Percentiles rank a stretch among this genome's conserved stretches.
Evolutionary conservation across 2,113 vertebrate species (phyloP).

Genomic region (Petrocephalus microphthalmus): DNA sequence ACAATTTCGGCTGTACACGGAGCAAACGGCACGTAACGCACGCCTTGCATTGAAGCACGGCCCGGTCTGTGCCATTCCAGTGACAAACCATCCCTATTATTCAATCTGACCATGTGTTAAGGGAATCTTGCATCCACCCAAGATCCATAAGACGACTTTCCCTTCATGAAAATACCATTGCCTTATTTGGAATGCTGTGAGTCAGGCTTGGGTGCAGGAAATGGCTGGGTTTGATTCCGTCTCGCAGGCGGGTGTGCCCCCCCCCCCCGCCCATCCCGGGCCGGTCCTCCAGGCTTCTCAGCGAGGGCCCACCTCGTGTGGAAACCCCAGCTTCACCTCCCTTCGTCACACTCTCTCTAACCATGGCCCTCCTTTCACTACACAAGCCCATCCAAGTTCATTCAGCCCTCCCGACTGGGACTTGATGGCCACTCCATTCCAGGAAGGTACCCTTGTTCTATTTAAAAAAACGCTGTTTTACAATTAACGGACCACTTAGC

Average conservation of each 20-base stretch:
- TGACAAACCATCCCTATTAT: slow-evolving; percentile 41
- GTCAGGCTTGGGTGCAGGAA: slow-evolving; percentile 59
- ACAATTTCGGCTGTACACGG: not conserved
- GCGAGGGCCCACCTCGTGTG: slow-evolving; percentile 38
- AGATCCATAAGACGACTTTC: slow-evolving; percentile 57
- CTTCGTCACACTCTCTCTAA: not conserved
- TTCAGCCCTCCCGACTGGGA: not conserved
- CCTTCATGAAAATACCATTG: slow-evolving; percentile 71
- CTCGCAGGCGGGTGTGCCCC: slow-evolving; percentile 48
- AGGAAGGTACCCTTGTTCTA: not conserved
- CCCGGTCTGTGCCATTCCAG: slow-evolving; percentile 14
- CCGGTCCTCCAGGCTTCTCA: slow-evolving; percentile 35
- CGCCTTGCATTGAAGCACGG: no score
- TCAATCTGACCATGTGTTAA: slow-evolving; percentile 42
- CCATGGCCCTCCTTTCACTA: not conserved
- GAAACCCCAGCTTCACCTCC: not conserved
- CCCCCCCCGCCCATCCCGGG: slow-evolving; percentile 29
- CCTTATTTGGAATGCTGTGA: slow-evolving; percentile 68
- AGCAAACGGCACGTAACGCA: not conserved
- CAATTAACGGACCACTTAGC: not conserved
- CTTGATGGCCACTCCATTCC: not conserved
- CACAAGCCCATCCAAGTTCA: not conserved
- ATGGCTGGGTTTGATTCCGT: slow-evolving; percentile 69
- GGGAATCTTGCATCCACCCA: slow-evolving; percentile 51
- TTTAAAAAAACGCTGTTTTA: not conserved